These are phyloP conservation scores for Bombus cullumanus DNA, from an alignment of 1,140 invertebrate genomes.

Conservation along the genomic window DNA sequence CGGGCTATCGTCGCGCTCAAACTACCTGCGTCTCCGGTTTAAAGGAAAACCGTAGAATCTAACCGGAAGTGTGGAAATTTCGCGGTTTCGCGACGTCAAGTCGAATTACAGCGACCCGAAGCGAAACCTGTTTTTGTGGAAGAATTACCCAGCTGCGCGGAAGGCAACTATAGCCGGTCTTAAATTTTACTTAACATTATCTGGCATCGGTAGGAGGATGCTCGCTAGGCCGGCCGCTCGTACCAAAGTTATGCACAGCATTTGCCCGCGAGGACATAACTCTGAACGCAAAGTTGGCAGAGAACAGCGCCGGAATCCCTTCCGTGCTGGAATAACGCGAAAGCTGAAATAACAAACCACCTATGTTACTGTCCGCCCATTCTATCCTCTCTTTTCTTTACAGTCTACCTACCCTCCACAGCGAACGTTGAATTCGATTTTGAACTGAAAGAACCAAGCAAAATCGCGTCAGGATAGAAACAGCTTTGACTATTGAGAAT, in stretches of 20 bases:
- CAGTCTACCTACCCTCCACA: slow-evolving; percentile 3
- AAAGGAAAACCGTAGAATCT: too few relatives aligned
- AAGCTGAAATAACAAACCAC: slow-evolving; percentile 58
- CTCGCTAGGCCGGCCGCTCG: slow-evolving; percentile 43
- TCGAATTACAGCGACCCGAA: background rate
- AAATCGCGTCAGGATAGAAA: too few relatives aligned
- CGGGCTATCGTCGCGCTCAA: too few relatives aligned
- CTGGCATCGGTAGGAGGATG: slow-evolving; percentile 32
- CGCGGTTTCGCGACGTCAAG: background rate
- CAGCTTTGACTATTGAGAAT: too few relatives aligned
- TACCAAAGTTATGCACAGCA: slow-evolving; percentile 65
- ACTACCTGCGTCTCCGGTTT: too few relatives aligned
- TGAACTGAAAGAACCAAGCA: background rate
- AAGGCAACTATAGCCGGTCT: slow-evolving; percentile 25
- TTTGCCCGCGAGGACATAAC: slow-evolving; percentile 70
- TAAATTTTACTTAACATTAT: slow-evolving; percentile 63
- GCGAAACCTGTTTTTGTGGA: background rate
- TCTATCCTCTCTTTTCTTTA: background rate
- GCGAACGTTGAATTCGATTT: slow-evolving; percentile 57
- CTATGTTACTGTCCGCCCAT: slow-evolving; percentile 54
- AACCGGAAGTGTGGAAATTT: background rate
- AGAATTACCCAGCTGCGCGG: slow-evolving; percentile 5
- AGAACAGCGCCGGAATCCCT: slow-evolving; percentile 58
- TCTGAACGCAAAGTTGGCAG: slow-evolving; percentile 67
- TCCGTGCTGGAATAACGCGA: slow-evolving; percentile 49